Evolutionary conservation across 2,113 vertebrate species (phyloP).

Genomic region (Telmatochromis brichardi): DNA sequence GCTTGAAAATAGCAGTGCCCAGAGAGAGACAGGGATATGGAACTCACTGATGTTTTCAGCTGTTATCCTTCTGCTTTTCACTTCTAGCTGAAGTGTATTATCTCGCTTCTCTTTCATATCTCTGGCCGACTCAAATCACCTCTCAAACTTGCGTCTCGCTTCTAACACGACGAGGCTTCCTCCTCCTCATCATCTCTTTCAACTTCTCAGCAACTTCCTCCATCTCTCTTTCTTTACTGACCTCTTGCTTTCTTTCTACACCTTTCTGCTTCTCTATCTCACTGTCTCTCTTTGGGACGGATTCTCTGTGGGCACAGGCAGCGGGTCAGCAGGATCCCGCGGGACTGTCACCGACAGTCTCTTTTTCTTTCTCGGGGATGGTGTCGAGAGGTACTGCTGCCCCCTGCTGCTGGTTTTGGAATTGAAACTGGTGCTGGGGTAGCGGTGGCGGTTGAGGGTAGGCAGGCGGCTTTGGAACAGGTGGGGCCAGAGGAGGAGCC

Average conservation of each 20-base stretch:
- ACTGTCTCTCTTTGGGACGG: constrained; percentile 21
- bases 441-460: constrained; percentile 55
- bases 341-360: constrained; percentile 45
- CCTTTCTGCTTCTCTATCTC: not conserved
- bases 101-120: not conserved
- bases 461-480: constrained; percentile 45
- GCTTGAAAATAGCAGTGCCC: constrained; percentile 25
- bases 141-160: constrained; percentile 57
- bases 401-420: constrained; percentile 49
- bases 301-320: constrained; percentile 60
- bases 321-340: constrained; percentile 72
- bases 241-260: not conserved
- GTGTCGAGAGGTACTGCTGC: constrained; percentile 58
- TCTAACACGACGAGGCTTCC: constrained; percentile 14
- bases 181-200: constrained; percentile 2
- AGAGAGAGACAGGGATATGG: constrained; percentile 29
- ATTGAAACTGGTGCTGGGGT: constrained; percentile 23
- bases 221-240: not conserved
- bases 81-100: not conserved
- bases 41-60: not conserved
- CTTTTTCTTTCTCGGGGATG: constrained; percentile 73
- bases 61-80: not conserved
- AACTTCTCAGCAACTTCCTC: constrained; percentile 6
- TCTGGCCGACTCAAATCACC: not conserved
- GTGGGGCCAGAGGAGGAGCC: constrained; percentile 15